Evolutionary conservation across 2,888 invertebrate genomes (phyloP).

Genomic region (Ormyrus pomaceus): DNA sequence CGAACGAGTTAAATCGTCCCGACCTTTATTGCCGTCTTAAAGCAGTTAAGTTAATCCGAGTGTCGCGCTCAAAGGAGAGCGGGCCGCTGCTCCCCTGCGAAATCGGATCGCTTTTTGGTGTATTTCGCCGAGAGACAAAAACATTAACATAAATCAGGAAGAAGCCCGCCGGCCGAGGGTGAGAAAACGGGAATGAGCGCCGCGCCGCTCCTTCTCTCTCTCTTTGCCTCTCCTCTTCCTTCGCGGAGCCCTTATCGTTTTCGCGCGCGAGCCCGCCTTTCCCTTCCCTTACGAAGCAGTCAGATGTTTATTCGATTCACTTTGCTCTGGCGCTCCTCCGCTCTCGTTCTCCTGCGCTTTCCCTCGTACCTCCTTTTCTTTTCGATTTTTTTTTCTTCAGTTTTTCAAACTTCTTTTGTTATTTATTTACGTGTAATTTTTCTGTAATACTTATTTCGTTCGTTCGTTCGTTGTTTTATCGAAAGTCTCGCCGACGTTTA

Average conservation of each 20-base stretch:
- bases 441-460: neutral
- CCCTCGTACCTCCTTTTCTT: slow-evolving; percentile 57
- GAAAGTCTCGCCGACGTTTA: neutral
- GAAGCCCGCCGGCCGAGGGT: slow-evolving; percentile 59
- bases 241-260: slow-evolving; percentile 40
- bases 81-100: slow-evolving; percentile 18
- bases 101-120: slow-evolving; percentile 72
- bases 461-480: neutral
- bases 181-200: slow-evolving; percentile 64
- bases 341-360: slow-evolving; percentile 36
- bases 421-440: too few relatives aligned
- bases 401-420: slow-evolving; percentile 12
- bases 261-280: slow-evolving; percentile 37
- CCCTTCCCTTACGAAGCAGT: slow-evolving; percentile 48
- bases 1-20: slow-evolving; percentile 73
- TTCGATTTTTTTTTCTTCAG: slow-evolving; percentile 9
- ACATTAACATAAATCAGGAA: slow-evolving; percentile 75
- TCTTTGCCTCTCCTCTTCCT: too few relatives aligned
- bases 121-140: slow-evolving; percentile 74
- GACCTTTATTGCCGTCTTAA: slow-evolving; percentile 74
- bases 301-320: slow-evolving; percentile 74
- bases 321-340: slow-evolving; percentile 57
- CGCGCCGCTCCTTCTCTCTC: slow-evolving; percentile 11
- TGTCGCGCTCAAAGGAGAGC: slow-evolving; percentile 61
- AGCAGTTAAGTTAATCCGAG: slow-evolving; percentile 74